Evolutionary conservation across 1,140 invertebrate genomes (phyloP), one percentile per base, ranked within the genome.

Genomic region (Anoplolepis gracilipes): DNA sequence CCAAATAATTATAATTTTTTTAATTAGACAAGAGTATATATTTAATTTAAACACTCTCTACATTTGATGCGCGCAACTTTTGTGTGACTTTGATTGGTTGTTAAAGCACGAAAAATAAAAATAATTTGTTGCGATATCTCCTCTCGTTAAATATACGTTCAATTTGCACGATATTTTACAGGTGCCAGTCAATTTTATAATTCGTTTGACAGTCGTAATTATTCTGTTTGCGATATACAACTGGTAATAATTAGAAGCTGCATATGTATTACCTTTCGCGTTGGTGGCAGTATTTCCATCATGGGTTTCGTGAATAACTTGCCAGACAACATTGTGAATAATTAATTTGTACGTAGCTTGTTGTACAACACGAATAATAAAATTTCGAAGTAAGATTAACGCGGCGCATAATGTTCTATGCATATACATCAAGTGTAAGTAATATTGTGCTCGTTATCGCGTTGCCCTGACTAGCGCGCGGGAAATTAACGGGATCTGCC

Each of bases 251-350:
- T 42, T n/a, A 46, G 53, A 55, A 72, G 39, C 49, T 53, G 59
- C 65, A 57, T 61, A 85, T 77, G 33, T 36, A 85, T 87, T 78
- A 87, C 36, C 61, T 87, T 78, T 42, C 25, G 46, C 65, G 36
- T n/a, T 57, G 39, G 62, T 30, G 39, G 36, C 57, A 11, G 61
- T 39, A 67, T 62, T 70, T 65, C 42, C 53, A 84, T 87, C 46
- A 64, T 46, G 55, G 84, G 70, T 75, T 88, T 67, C 77, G 36
- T 59, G 53, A 33, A 49, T 86, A 86, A 86, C 84, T 84, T 33
- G 13, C 13, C 81, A 33, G 46, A 49, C 46, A n/a, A 53, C 57
- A 25, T 61, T 13, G 69, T 53, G 77, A 85, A 78, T 88, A 55
- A 75, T 33, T 62, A 76, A 85, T 85, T 88, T 46, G 46, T 33